Evolutionary conservation across 2,888 invertebrate species (phyloP).

Genomic region (Metalampra italica): DNA sequence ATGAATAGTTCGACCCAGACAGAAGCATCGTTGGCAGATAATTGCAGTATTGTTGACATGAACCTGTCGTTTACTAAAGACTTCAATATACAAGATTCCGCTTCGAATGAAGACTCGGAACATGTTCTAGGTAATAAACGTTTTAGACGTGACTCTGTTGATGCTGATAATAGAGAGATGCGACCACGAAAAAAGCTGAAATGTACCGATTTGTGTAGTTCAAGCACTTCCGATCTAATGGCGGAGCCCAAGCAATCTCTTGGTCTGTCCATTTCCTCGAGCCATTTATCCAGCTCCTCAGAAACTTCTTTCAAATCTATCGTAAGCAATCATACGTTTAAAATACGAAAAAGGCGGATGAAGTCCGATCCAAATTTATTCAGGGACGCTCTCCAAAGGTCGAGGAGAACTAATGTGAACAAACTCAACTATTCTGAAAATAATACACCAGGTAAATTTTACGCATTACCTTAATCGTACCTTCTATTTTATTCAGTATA

Average conservation of each 20-base stretch:
- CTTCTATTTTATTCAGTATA: too few species aligned
- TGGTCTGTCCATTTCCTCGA: constrained; percentile 30
- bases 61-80: constrained; percentile 53
- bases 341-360: constrained; percentile 54
- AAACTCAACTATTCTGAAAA: constrained; percentile 38
- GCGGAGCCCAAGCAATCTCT: constrained; percentile 28
- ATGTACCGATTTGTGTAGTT: constrained; percentile 43
- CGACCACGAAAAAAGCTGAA: constrained; percentile 58
- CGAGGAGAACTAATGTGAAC: constrained; percentile 38
- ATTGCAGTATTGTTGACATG: constrained; percentile 40
- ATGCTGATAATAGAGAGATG: constrained; percentile 34
- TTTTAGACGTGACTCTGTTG: constrained; percentile 44
- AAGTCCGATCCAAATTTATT: constrained; percentile 60
- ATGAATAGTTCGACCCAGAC: constrained; percentile 55
- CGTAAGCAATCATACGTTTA: constrained; percentile 55
- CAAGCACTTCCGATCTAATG: constrained; percentile 44
- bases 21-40: constrained; percentile 28
- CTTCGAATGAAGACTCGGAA: constrained; percentile 43
- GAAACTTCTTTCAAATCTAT: constrained; percentile 65
- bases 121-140: constrained; percentile 44
- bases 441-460: constrained; percentile 38
- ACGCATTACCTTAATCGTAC: background rate
- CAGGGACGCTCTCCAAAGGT: constrained; percentile 50
- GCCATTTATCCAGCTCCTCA: constrained; percentile 48
- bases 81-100: constrained; percentile 38